These are phyloP conservation scores for Drosophila trapezifrons DNA, from an alignment of 1,140 invertebrate species.

Conservation along the genomic window DNA sequence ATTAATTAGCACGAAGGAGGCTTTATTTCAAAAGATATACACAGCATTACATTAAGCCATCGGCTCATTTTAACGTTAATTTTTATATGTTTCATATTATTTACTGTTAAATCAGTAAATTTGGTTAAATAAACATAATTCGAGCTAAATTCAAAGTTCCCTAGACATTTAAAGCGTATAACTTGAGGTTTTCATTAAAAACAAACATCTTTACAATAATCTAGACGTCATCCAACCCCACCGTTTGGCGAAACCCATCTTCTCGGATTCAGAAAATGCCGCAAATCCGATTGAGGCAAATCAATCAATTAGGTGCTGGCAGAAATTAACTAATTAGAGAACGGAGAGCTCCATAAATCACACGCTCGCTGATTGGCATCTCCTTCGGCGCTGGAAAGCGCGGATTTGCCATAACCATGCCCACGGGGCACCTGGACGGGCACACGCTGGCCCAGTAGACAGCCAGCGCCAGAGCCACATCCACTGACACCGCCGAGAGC, in stretches of 20 bases:
- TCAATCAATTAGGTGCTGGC: constrained; percentile 30
- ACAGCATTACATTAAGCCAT: neutral
- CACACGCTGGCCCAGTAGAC: constrained; percentile 29
- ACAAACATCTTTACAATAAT: neutral
- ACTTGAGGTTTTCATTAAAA: neutral
- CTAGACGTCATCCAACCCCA: neutral
- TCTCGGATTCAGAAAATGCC: neutral
- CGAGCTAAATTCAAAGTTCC: too few species aligned
- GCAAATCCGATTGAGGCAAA: constrained; percentile 13
- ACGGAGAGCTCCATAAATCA: constrained; percentile 38
- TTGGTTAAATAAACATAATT: too few species aligned
- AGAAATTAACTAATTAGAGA: constrained; percentile 51
- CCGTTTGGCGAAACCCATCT: neutral
- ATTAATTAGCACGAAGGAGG: neutral
- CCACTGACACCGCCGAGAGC: constrained; percentile 31
- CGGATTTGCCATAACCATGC: constrained; percentile 33
- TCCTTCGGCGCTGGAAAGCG: constrained; percentile 15
- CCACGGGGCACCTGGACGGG: constrained; percentile 30
- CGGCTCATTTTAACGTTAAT: neutral
- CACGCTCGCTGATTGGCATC: constrained; percentile 23
- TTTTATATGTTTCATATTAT: too few species aligned
- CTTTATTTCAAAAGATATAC: neutral
- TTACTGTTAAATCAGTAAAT: too few species aligned
- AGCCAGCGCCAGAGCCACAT: constrained; percentile 10
- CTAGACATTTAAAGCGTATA: too few species aligned